Conservation (phyloP, 2,797 vertebrate species). For the Premnoplex brunnescens region DNA sequence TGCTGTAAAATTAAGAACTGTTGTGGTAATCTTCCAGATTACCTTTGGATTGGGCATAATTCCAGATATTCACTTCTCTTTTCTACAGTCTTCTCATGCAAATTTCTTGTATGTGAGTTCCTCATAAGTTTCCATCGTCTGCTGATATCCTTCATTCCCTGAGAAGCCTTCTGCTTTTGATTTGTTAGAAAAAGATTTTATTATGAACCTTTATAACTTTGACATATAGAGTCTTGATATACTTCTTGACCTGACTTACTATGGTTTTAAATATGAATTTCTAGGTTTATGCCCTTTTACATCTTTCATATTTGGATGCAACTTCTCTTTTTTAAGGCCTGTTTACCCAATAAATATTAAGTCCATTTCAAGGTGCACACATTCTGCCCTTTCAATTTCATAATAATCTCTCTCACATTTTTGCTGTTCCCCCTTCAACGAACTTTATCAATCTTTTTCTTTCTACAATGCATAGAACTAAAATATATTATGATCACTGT, state of each 20-base stretch:
- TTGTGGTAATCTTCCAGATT: background rate
- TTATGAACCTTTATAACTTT: background rate
- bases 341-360: background rate
- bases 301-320: background rate
- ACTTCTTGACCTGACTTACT: background rate
- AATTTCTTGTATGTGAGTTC: background rate
- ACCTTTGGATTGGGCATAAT: background rate
- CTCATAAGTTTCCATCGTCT: background rate
- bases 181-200: background rate
- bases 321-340: background rate
- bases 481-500: background rate
- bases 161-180: background rate
- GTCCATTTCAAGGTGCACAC: background rate
- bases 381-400: background rate
- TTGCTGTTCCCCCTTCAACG: background rate
- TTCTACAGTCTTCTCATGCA: fast-evolving
- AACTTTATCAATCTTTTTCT: background rate
- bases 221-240: background rate
- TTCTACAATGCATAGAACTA: background rate
- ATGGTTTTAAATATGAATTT: background rate
- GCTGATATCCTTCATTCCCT: background rate
- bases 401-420: background rate
- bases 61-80: background rate
- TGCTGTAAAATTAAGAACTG: background rate
- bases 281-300: background rate